phyloP scores from a whole-genome alignment of 2,113 vertebrate species.

The Gorsachius goisagi region DNA sequence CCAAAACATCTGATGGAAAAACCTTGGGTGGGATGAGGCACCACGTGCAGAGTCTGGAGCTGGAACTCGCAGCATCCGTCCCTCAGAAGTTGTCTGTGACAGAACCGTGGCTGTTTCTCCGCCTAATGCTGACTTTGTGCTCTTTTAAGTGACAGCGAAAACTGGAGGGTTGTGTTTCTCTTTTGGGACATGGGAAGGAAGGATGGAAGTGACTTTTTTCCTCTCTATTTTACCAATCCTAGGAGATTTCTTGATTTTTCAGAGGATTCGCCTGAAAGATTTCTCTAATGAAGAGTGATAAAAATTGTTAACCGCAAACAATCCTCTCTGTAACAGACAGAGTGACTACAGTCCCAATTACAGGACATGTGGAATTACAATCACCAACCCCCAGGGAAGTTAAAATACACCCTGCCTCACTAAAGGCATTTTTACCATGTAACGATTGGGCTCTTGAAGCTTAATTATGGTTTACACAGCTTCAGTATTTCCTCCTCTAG shows the following conservation, averaged over 20 bases:
- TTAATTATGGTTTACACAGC: background rate
- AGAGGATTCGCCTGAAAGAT: background rate
- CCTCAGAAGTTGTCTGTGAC: background rate
- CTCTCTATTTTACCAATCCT: background rate
- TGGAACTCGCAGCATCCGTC: fast-evolving
- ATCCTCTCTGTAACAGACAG: background rate
- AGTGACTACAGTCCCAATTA: background rate
- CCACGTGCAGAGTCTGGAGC: fast-evolving
- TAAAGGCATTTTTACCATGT: background rate
- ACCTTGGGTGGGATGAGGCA: background rate
- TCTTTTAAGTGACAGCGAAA: background rate
- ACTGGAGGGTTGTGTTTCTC: background rate
- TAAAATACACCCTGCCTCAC: background rate
- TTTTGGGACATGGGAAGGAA: background rate
- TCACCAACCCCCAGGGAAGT: background rate
- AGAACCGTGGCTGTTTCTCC: fast-evolving
- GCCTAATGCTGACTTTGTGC: background rate
- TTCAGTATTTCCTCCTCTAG: conserved; percentile 1
- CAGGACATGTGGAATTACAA: background rate
- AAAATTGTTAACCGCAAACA: background rate
- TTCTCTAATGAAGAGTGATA: background rate
- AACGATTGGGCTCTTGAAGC: background rate
- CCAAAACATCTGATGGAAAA: fast-evolving
- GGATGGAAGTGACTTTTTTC: background rate
- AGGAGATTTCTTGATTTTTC: background rate